Percentiles rank a stretch among this genome's conserved stretches.
Evolutionary conservation across 2,113 vertebrate species (phyloP).

Genomic region (Stegostoma tigrinum): DNA sequence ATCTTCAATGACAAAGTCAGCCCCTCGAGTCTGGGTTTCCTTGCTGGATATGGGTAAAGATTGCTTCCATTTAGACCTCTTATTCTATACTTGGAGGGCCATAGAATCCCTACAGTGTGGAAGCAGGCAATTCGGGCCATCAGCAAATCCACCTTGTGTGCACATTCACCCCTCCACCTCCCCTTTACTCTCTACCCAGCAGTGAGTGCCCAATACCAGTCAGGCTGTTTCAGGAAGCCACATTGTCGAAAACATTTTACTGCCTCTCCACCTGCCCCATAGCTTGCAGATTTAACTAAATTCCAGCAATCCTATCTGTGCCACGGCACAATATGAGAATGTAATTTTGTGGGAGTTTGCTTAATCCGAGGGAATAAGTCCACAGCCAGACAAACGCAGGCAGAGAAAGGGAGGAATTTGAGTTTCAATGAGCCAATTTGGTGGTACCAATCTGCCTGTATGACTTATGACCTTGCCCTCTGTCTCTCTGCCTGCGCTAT

Average conservation of each 20-base stretch:
- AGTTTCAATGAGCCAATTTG: not conserved
- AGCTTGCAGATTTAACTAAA: no score
- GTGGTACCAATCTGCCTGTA: not conserved
- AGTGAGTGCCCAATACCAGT: not conserved
- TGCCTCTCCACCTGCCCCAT: no score
- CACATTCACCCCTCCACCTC: not conserved
- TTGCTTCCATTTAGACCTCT: not conserved
- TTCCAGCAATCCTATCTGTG: no score
- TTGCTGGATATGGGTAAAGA: constrained; percentile 65
- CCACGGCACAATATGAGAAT: not conserved
- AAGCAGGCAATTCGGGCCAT: no score
- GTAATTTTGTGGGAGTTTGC: not conserved
- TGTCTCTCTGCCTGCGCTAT: not conserved
- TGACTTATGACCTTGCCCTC: not conserved
- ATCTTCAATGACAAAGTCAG: constrained; percentile 71
- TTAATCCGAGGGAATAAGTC: not conserved
- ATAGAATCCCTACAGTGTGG: no score
- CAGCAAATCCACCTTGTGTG: no score
- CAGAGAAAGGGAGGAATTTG: not conserved
- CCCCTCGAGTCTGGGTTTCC: constrained; percentile 65
- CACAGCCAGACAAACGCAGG: not conserved
- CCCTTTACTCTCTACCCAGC: not conserved
- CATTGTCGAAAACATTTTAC: not conserved
- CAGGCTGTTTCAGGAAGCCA: not conserved
- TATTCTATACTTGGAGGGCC: not conserved